Base-by-base conservation (phyloP, 1,140 invertebrate genomes). In the Epicauta chinensis region DNA sequence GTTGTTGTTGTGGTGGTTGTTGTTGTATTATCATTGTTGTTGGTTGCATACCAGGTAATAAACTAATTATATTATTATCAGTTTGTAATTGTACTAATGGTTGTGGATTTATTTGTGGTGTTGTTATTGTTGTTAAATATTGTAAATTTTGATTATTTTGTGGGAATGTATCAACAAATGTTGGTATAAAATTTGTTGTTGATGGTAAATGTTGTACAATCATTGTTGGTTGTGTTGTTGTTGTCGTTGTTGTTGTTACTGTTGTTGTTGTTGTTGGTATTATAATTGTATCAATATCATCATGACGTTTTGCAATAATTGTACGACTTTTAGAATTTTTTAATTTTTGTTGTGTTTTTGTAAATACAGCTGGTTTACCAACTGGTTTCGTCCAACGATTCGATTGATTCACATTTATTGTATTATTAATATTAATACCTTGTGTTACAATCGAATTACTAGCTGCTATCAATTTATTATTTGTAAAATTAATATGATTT, bases 91-190 rank as follows among this genome's bases (percentile, higher is more conserved):
- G 78, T 70, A 52, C 73, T 77, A 70, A 38, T 16, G 63, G 56
- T 52, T 63, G 62, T 12, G 56, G 50, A 37, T 62, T 64, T 17
- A 65, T 55, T 76, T 81, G 69, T 58, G 78, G 73, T 62, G 78
- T 23, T 23, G 23, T 75, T 53, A 84, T 80, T 5, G 81, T 79
- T n/a, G 82, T 77, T 40, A 86, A 80, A 49, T 84, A 86, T 61
- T 86, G 83, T 62, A 84, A 72, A 66, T 80, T 82, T 60, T 83
- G 81, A 48, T 78, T 80, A 16, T 78, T 76, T 55, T 81, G 79
- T 37, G 81, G 81, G 57, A 82, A 70, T 2, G 81, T 75, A 59
- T 84, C 81, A 0, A 86, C 78, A 69, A 84, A 85, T 5, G 75
- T 69, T 2, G 84, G 83, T 71, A 85, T 77, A 51, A 84, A 77